Conservation (phyloP, 2,888 invertebrate species). For the Cryptophagus acutangulus region DNA sequence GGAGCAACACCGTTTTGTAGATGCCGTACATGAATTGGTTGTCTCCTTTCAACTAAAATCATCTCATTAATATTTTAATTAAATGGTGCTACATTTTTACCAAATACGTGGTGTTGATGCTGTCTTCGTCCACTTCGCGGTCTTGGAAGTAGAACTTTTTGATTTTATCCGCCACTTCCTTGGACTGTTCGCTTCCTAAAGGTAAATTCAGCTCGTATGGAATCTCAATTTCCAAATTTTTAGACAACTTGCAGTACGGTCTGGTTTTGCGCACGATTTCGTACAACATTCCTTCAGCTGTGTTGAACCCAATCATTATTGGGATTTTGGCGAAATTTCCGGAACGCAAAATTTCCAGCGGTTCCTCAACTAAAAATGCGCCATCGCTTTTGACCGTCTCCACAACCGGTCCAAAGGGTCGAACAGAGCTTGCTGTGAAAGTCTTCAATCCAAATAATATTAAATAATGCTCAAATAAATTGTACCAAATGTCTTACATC, state of each 20-base stretch:
- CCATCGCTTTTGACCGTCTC: constrained; percentile 28
- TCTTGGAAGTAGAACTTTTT: constrained; percentile 48
- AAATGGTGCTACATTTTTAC: constrained; percentile 22
- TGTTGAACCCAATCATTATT: constrained; percentile 42
- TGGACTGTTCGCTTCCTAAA: constrained; percentile 29
- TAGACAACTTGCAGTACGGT: constrained; percentile 22
- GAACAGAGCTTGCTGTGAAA: constrained; percentile 23
- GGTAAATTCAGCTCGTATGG: constrained; percentile 32
- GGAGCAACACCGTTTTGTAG: constrained; percentile 25
- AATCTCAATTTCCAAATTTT: constrained; percentile 31
- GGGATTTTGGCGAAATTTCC: constrained; percentile 43
- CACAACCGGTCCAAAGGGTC: constrained; percentile 35
- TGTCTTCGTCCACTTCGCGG: constrained; percentile 40
- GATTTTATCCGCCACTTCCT: constrained; percentile 43
- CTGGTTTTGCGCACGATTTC: constrained; percentile 32
- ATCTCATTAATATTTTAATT: not conserved
- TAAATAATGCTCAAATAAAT: too few species aligned
- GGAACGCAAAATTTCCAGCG: constrained; percentile 35
- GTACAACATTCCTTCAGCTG: constrained; percentile 41
- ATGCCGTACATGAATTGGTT: constrained; percentile 38
- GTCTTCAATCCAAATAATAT: constrained; percentile 22
- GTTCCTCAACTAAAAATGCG: constrained; percentile 39
- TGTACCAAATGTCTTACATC: constrained; percentile 32
- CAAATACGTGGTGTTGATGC: constrained; percentile 42
- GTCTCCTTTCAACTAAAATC: constrained; percentile 41